Base-by-base conservation (phyloP, 2,113 vertebrate species). In the Campylomormyrus numenius region DNA sequence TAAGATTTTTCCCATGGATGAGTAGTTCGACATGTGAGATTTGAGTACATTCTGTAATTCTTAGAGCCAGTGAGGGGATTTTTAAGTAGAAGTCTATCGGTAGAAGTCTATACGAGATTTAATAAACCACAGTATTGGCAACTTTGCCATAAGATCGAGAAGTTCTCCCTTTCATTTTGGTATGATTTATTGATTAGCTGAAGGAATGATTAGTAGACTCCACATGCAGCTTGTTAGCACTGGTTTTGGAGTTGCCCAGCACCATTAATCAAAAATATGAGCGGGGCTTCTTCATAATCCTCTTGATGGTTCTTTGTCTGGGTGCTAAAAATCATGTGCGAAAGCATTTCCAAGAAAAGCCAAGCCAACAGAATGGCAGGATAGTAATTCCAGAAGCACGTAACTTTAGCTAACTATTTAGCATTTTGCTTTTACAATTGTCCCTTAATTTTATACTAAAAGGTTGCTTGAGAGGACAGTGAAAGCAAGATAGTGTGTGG, bases 341-440 rank as follows among this genome's bases (percentile, higher is more conserved):
- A 3, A 89, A 94, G 92, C 95, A 98, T 94, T 96, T 84, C 97
- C 97, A 11, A 95, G 95, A 90, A 96, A 97, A 70, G 98, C 97
- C 1, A 97, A 99, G 94, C 97, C 97, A 90, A 95, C 97, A 39
- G 94, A 95, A 91, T 96, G 96, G 89, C 97, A 98, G 91, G 98
- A 97, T 89, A 11, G 87, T 62, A 39, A 58, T 45, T 27, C 27
- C 42, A 50, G 48, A 50, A 27, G 5, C 15, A 15, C 3, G 74
- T 53, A 52, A 13, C 49, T 49, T 10, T 84, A 24, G 17, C 19
- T 31, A 35, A 80, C 35, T 45, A 15, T 39, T 53, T 21, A 39
- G 48, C 17, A 19, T 52, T 83, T 89, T 50, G 46, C 70, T 24
- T 83, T 58, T 89, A 24, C 49, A 89, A 80, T 6, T 19, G 5